Evolutionary conservation across 2,113 vertebrate species (phyloP), one percentile per base, ranked within the genome.

Genomic region (Scolopax mira): DNA sequence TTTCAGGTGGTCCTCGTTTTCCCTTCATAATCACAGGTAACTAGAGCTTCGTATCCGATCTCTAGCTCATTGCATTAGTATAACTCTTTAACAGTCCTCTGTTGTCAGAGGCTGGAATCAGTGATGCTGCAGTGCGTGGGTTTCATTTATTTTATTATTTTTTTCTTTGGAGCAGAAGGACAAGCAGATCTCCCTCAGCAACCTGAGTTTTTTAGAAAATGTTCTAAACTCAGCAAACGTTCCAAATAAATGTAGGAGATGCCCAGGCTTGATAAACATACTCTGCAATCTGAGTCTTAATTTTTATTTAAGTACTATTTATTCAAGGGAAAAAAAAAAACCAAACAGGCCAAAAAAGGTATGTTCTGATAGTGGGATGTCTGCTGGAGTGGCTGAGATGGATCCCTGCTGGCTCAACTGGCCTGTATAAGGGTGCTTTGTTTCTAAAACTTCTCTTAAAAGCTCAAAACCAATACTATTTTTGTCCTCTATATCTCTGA

Each of bases 1-100:
- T 14, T 57, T 83, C 11, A 8, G 14, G 0, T 8, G 8, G 5
- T 33, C 2, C 30, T 23, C 1, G 0, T 1, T 62, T 19, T 11
- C 30, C 37, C 3, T 12, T 42, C 22, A 5, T 23, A 61, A 25
- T 18, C 15, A 1, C 15, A 13, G 8, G 4, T 9, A 24, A 17
- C 10, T 54, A 11, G 13, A 28, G 23, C 0, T 2, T 37, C 3
- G 0, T 6, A 17, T 30, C 10, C 2, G 18, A 4, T 69, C 9
- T 49, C 24, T 6, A 30, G 7, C 18, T 61, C 1, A 0, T 25
- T n/a, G 6, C 5, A 0, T 12, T 14, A 5, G 2, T 9, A 1
- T 22, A 17, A 28, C 18, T 31, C 39, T 44, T 16, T 0, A 4
- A 10, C 9, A 52, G 6, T 1, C 64, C 14, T 41, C 7, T 6